Percentiles rank a stretch among this genome's conserved stretches.
These are phyloP conservation scores for Himalopsyche tibetana DNA, from an alignment of 2,888 invertebrate species.

Conservation along the genomic window DNA sequence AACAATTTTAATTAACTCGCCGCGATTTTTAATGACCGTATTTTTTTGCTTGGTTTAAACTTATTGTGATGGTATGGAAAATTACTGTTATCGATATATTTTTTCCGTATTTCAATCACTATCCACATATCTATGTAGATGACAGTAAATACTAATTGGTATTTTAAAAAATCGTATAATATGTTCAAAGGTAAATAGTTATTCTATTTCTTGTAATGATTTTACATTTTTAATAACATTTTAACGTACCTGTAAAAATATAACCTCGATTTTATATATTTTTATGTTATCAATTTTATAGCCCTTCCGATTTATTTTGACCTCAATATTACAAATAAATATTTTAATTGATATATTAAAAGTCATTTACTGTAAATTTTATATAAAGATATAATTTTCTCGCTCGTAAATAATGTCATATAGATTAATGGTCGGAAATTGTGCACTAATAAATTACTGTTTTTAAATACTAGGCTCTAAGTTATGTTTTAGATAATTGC, in stretches of 20 bases:
- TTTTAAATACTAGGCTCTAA: not conserved
- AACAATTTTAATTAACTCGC: too few species aligned
- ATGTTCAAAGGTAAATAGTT: too few species aligned
- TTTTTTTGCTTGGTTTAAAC: too few species aligned
- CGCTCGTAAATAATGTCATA: slow-evolving; percentile 4
- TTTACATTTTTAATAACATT: too few species aligned
- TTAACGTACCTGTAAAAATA: not conserved
- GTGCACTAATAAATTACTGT: slow-evolving; percentile 24
- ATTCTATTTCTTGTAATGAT: too few species aligned
- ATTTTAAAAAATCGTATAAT: too few species aligned
- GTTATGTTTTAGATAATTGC: not conserved
- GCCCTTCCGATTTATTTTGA: slow-evolving; percentile 22
- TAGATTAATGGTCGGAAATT: slow-evolving; percentile 10
- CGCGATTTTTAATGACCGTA: too few species aligned
- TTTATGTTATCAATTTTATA: not conserved
- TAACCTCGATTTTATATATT: not conserved
- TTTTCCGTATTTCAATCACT: too few species aligned
- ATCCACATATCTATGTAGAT: too few species aligned
- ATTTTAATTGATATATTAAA: slow-evolving; percentile 18
- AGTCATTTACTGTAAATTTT: not conserved
- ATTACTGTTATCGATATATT: too few species aligned
- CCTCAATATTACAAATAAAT: slow-evolving; percentile 13
- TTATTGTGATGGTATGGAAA: too few species aligned
- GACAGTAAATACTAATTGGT: too few species aligned
- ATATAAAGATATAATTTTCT: slow-evolving; percentile 5